phyloP scores from a whole-genome alignment of 2,797 vertebrate species.

The Neosalanx taihuensis region DNA sequence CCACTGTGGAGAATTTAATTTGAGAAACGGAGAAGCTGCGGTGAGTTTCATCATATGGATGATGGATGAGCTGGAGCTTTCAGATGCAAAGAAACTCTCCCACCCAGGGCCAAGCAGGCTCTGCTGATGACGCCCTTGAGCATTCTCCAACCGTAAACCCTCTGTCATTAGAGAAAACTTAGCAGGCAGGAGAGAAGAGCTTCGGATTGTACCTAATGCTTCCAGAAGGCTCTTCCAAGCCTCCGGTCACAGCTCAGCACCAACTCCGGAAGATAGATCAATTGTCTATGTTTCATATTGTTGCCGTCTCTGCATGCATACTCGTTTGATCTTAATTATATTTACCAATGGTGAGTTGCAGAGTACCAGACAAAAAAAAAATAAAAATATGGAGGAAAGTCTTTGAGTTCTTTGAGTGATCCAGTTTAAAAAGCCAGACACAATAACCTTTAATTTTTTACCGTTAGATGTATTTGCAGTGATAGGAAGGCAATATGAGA shows the following conservation, averaged over 20 bases:
- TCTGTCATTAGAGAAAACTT: conserved; percentile 17
- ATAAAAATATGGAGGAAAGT: conserved; percentile 9
- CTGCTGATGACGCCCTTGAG: conserved; percentile 31
- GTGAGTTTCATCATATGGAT: conserved; percentile 27
- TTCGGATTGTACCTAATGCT: conserved; percentile 6
- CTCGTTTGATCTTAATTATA: conserved; percentile 7
- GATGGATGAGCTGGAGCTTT: conserved; percentile 34
- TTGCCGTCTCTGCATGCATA: not conserved
- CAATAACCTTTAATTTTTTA: conserved; percentile 29
- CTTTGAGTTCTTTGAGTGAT: conserved; percentile 12
- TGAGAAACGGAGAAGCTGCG: conserved; percentile 31
- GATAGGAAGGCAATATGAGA: conserved; percentile 30
- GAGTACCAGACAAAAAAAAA: not conserved
- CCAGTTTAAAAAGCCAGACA: conserved; percentile 21
- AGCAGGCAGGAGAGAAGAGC: conserved; percentile 2
- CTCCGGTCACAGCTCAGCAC: not conserved
- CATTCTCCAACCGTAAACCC: conserved; percentile 10
- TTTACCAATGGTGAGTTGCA: not conserved
- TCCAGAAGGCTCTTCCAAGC: not conserved
- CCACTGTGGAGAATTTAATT: conserved; percentile 37
- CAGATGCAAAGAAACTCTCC: conserved; percentile 27
- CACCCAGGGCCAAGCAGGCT: conserved; percentile 14
- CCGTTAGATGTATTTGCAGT: conserved; percentile 39
- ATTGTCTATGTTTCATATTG: conserved; percentile 1
- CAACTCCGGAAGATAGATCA: not conserved